Evolutionary conservation across 2,888 invertebrate genomes (phyloP), one percentile per base, ranked within the genome.

Genomic region (Pomacea canaliculata): DNA sequence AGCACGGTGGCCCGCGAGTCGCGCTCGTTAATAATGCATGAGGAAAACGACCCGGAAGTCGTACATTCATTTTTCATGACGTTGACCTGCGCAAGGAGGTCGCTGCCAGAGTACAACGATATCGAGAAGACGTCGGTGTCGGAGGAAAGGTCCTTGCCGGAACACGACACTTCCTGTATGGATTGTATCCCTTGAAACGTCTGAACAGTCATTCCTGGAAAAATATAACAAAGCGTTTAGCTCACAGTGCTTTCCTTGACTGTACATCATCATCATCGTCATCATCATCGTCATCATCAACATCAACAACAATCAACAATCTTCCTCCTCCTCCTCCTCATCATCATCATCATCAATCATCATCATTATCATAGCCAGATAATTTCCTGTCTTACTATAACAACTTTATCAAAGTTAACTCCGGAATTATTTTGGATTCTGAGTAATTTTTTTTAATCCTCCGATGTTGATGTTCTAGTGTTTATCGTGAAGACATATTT

Each of bases 41-140:
- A 68, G 62, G 73, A 73, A 46, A 73, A 73, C 16, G 68, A 13
- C 49, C 68, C 68, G 12, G 73, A 73, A 23, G 73, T 73, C 19
- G 68, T 68, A n/a, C 73, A 73, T 49, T 73, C 73, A 18, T 69
- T 69, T 18, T 46, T 56, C 68, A 69, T 73, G 62, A 73, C 69
- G 69, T 69, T 73, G 62, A 73, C 73, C 49, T 68, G 69, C 3
- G 73, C 73, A 3, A 73, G 46, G 10, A 18, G 19, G 23, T 46
- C n/a, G 48, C 67, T 37, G 60, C 60, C 49, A 13, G 16, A 16
- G n/a, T 69, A 56, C 23, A 73, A 59, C 13, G 69, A 2, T 60
- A 73, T 68, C 13, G 67, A 56, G 73, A 73, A 73, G 23, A 73
- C 73, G 60, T 56, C 27, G 23, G 60, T 23, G 73, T 69, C 69